Evolutionary conservation across 2,797 vertebrate species (phyloP).

Genomic region (Brachyrhaphis roseni): DNA sequence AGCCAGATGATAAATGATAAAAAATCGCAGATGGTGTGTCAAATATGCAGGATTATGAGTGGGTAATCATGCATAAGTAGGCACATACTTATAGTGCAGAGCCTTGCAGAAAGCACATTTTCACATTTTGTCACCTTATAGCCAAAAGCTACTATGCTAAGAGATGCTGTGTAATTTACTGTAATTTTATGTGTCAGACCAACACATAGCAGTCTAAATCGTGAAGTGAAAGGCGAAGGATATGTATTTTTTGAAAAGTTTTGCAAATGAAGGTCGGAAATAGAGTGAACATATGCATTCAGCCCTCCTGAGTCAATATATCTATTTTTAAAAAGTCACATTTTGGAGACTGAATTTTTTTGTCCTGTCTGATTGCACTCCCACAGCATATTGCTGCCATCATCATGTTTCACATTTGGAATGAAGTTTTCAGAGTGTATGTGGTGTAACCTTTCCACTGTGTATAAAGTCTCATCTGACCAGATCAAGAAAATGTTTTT

Average conservation of each 20-base stretch:
- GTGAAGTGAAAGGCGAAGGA: not conserved
- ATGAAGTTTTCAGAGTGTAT: not conserved
- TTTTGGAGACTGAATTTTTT: not conserved
- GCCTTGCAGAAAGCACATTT: not conserved
- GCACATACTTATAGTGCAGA: not conserved
- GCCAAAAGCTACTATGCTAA: not conserved
- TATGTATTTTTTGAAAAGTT: not conserved
- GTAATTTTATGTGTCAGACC: not conserved
- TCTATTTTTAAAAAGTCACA: not conserved
- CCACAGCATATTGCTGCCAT: not conserved
- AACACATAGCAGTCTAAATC: not conserved
- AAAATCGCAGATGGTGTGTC: slow-evolving; percentile 23
- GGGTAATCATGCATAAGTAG: slow-evolving; percentile 7
- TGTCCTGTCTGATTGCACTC: not conserved
- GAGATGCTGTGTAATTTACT: not conserved
- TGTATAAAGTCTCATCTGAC: not conserved
- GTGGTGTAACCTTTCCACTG: not conserved
- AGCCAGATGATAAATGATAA: slow-evolving; percentile 20
- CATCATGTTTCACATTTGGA: not conserved
- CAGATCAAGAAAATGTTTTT: not conserved
- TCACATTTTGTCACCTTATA: not conserved
- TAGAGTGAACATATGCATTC: not conserved
- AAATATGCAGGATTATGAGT: slow-evolving; percentile 28
- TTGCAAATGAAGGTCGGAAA: not conserved
- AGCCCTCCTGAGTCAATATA: not conserved